Conservation (phyloP, 2,888 invertebrate genomes). For the Amblyteles armatorius region DNA sequence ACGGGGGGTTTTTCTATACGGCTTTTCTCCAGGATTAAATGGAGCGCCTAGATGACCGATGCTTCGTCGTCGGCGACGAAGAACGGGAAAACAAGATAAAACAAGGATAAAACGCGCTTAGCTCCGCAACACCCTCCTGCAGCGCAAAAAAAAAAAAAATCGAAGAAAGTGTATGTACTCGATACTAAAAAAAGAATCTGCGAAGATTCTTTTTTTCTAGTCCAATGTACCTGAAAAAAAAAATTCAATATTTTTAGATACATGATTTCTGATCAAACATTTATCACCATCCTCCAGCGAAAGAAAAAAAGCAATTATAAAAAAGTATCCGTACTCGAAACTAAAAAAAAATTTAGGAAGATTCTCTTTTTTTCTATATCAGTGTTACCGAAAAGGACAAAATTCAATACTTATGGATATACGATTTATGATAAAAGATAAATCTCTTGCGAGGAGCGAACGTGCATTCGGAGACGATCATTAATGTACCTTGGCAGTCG, state of each 20-base stretch:
- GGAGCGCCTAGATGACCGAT: constrained; percentile 84
- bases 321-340: too few species aligned
- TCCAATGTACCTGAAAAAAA: neutral
- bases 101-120: constrained; percentile 81
- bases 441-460: neutral
- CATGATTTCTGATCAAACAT: neutral
- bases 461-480: neutral
- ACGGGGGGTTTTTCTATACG: constrained; percentile 57
- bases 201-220: neutral
- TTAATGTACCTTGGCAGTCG: neutral
- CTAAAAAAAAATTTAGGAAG: neutral
- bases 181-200: neutral
- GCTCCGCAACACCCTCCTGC: constrained; percentile 31
- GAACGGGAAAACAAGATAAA: constrained; percentile 82
- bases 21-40: constrained; percentile 83
- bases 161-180: constrained; percentile 5
- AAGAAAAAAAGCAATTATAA: neutral
- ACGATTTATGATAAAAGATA: neutral
- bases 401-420: neutral
- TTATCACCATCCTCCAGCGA: neutral
- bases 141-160: neutral
- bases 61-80: constrained; percentile 70
- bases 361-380: neutral
- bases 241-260: neutral
- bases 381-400: too few species aligned